phyloP scores from a whole-genome alignment of 2,888 invertebrate species.

The Pandemis cinnamomeana region DNA sequence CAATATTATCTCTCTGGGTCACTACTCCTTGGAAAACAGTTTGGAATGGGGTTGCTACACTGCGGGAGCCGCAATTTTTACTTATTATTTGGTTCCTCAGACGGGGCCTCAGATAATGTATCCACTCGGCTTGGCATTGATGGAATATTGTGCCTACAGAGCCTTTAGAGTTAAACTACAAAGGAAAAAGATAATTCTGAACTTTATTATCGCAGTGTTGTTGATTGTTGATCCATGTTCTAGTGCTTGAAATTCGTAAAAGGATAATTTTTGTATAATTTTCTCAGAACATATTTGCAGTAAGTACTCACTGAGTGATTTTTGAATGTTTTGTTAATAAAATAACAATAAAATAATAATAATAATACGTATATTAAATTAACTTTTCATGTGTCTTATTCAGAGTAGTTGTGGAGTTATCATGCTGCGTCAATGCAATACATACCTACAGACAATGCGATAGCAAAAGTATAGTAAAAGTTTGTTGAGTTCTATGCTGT shows the following conservation, averaged over 20 bases:
- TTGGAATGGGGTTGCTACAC: constrained; percentile 39
- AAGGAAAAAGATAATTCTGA: constrained; percentile 37
- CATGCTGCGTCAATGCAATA: no score
- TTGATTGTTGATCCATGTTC: constrained; percentile 34
- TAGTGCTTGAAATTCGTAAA: neutral
- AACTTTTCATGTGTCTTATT: no score
- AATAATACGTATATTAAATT: no score
- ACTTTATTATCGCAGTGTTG: constrained; percentile 38
- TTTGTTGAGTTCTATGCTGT: no score
- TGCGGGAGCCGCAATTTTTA: constrained; percentile 33
- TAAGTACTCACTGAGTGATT: no score
- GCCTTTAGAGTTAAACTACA: constrained; percentile 31
- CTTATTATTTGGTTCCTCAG: constrained; percentile 34
- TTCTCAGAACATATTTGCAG: neutral
- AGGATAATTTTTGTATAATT: neutral
- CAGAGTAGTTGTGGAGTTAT: no score
- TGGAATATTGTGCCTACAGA: constrained; percentile 38
- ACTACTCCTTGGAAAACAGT: constrained; percentile 27
- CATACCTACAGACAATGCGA: no score
- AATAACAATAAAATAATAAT: no score
- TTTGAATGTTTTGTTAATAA: no score
- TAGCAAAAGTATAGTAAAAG: no score
- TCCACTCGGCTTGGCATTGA: constrained; percentile 22
- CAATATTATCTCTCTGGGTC: constrained; percentile 35
- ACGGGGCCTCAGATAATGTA: constrained; percentile 28